Base-by-base conservation (phyloP, 2,888 invertebrate species). In the Leptarthrus brevirostris region DNA sequence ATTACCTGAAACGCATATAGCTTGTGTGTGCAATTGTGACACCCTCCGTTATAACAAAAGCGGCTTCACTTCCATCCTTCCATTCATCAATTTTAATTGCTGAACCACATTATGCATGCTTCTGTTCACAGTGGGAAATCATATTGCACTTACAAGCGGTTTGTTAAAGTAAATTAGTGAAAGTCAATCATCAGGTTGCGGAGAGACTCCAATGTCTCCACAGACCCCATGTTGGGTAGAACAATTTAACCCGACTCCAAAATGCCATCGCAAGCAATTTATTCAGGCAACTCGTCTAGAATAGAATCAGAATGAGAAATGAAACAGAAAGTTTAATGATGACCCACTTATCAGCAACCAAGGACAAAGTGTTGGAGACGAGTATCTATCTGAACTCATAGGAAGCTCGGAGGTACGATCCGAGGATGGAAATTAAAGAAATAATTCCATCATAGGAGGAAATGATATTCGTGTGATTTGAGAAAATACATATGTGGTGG, bases 1-100 rank as follows among this genome's bases (percentile, higher is more conserved):
- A 40, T 74, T 58, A 4, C 72, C 71, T 64, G 44, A 26, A 58
- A n/a, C n/a, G n/a, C n/a, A n/a, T n/a, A n/a, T n/a, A n/a, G n/a
- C n/a, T n/a, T n/a, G n/a, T n/a, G n/a, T n/a, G n/a, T n/a, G n/a
- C n/a, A n/a, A n/a, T n/a, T n/a, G n/a, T n/a, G n/a, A n/a, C n/a
- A n/a, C n/a, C n/a, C n/a, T n/a, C n/a, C n/a, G n/a, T n/a, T n/a
- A n/a, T n/a, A n/a, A n/a, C n/a, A n/a, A n/a, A n/a, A n/a, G n/a
- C n/a, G n/a, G n/a, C n/a, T n/a, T n/a, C n/a, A n/a, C n/a, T n/a
- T n/a, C n/a, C n/a, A n/a, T n/a, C n/a, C n/a, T n/a, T n/a, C n/a
- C n/a, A n/a, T n/a, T n/a, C n/a, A n/a, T n/a, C n/a, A n/a, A n/a
- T n/a, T n/a, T n/a, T n/a, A n/a, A n/a, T n/a, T n/a, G n/a, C n/a